These are phyloP conservation scores for Antitype chi DNA, from an alignment of 2,888 invertebrate genomes.

Conservation along the genomic window DNA sequence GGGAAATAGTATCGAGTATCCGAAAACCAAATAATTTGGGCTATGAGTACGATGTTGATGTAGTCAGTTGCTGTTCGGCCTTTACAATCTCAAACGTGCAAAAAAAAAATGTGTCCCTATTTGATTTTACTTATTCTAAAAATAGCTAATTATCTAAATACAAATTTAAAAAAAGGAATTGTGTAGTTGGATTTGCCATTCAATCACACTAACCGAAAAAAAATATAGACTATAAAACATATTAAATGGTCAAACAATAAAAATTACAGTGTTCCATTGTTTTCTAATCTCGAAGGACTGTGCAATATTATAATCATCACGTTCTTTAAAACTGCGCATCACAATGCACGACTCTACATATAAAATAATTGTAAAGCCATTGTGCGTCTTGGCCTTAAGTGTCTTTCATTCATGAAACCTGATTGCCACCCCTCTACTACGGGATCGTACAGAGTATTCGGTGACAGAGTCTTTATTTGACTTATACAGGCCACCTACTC, in stretches of 20 bases:
- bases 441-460: conserved; percentile 52
- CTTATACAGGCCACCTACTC: no score
- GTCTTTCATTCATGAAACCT: conserved; percentile 61
- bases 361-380: conserved; percentile 8
- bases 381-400: conserved; percentile 52
- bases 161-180: not conserved
- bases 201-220: no score
- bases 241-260: no score
- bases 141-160: not conserved
- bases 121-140: not conserved
- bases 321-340: not conserved
- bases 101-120: not conserved
- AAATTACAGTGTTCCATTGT: not conserved
- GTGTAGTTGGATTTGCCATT: not conserved
- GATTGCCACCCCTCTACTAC: conserved; percentile 61
- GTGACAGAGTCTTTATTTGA: conserved; percentile 38
- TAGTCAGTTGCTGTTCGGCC: not conserved
- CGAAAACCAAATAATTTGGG: not conserved
- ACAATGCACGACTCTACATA: conserved; percentile 11
- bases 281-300: not conserved
- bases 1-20: no score
- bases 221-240: no score
- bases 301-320: conserved; percentile 19
- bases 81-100: not conserved
- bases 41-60: not conserved